These are phyloP conservation scores for Trichopoda pennipes DNA, from an alignment of 2,888 invertebrate genomes.

Conservation along the genomic window DNA sequence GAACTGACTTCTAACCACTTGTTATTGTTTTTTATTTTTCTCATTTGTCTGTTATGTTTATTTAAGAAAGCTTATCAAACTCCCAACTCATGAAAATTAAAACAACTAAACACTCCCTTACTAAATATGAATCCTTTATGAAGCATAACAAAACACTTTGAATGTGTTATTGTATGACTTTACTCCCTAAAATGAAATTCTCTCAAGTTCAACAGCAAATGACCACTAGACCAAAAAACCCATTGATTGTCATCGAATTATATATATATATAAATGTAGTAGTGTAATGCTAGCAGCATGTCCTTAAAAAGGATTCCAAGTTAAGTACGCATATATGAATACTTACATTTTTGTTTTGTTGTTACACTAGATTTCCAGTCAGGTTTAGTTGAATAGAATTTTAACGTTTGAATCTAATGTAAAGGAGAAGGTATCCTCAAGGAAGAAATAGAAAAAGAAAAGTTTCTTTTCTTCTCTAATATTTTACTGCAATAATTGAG, in stretches of 20 bases:
- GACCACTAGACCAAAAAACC: conserved; percentile 79
- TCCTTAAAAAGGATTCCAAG: conserved; percentile 42
- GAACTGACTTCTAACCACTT: conserved; percentile 67
- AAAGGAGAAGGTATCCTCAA: background rate
- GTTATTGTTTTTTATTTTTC: conserved; percentile 66
- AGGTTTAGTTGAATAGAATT: conserved; percentile 17
- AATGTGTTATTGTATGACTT: conserved; percentile 30
- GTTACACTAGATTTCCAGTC: conserved; percentile 10
- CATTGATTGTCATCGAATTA: conserved; percentile 80
- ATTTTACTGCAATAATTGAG: too few species aligned
- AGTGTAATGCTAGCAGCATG: conserved; percentile 11
- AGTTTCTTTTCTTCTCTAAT: too few species aligned
- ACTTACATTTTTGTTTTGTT: conserved; percentile 1
- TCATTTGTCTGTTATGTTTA: conserved; percentile 74
- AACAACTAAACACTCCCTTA: conserved; percentile 40
- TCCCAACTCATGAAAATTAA: conserved; percentile 1
- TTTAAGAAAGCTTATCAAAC: conserved; percentile 73
- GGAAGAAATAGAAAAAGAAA: too few species aligned
- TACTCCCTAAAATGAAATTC: conserved; percentile 39
- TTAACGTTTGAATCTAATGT: conserved; percentile 9
- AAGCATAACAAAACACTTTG: conserved; percentile 73
- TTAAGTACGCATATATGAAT: conserved; percentile 30
- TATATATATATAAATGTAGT: conserved; percentile 30
- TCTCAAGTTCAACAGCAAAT: conserved; percentile 59
- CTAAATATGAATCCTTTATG: conserved; percentile 78